phyloP scores from a whole-genome alignment of 64 coral and sea anemone genomes.

The Montipora sp. region DNA sequence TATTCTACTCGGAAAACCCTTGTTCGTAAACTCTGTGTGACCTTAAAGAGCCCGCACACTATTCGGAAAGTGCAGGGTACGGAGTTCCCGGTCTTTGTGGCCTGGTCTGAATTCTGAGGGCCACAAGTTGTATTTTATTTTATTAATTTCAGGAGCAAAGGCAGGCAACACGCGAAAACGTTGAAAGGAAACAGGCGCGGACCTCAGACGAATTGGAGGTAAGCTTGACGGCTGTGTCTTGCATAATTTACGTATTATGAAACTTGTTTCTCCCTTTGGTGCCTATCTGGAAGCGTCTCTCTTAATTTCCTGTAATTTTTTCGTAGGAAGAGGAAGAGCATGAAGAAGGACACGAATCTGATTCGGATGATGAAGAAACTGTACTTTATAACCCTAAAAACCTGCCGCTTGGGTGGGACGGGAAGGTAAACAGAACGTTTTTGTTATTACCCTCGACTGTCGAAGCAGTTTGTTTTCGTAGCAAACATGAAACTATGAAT shows the following conservation, averaged over 20 bases:
- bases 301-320: background rate
- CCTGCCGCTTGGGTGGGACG: constrained; percentile 96
- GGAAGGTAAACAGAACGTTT: constrained; percentile 70
- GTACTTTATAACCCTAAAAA: constrained; percentile 99
- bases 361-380: constrained; percentile 99
- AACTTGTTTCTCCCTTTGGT: background rate
- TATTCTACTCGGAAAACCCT: too few species aligned
- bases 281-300: background rate
- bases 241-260: too few species aligned
- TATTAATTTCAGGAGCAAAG: constrained; percentile 86
- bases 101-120: too few species aligned
- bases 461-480: background rate
- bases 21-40: too few species aligned
- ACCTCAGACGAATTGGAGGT: constrained; percentile 99
- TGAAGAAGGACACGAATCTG: constrained; percentile 92
- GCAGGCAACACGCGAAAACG: constrained; percentile 93
- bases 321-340: constrained; percentile 94
- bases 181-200: constrained; percentile 98
- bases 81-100: too few species aligned
- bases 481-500: too few species aligned
- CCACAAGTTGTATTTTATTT: background rate
- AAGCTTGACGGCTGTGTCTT: background rate
- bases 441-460: background rate
- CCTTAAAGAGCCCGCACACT: too few species aligned
- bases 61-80: too few species aligned